Evolutionary conservation across 2,888 invertebrate species (phyloP), one percentile per base, ranked within the genome.

Genomic region (Allophyes oxyacanthae): DNA sequence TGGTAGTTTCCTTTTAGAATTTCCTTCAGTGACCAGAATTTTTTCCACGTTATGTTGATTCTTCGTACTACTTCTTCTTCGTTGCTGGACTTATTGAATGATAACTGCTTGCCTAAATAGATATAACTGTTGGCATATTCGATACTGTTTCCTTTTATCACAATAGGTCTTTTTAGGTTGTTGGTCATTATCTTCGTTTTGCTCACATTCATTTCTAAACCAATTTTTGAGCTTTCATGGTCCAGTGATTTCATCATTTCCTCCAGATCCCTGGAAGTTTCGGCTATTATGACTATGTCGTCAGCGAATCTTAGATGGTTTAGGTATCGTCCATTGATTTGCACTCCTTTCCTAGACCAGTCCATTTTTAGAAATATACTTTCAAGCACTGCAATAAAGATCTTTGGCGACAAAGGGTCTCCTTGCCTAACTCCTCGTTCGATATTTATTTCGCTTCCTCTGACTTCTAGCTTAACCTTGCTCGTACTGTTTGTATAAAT

Each of bases 211-310:
- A 50, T 41, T 41, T 50, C 32, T 33, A 50, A 11, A 8, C 40
- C 50, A 9, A 50, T 41, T 34, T 41, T 50, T 0, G 41, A 33
- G 34, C 41, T 50, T 50, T 34, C 50, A 33, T n/a, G n/a, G 41
- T 50, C 41, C 9, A 50, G 34, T 25, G 32, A 32, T 41, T 8
- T 33, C 33, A 50, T 50, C 33, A 50, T 50, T 13, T 33, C 32
- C 15, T 42, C 11, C 14, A 26, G 20, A 30, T 42, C 30, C 30
- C 13, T 30, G 7, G 28, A n/a, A 14, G 30, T 30, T 30, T 14
- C 28, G 30, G 42, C 13, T 2, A 42, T 6, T 25, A 25, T 5
- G 6, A 3, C 25, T 25, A 25, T 25, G 6, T 25, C 25, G 13
- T 42, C 42, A 9, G 42, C 42, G 30, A 42, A 42, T 28, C 30